Evolutionary conservation across 2,113 vertebrate species (phyloP).

Genomic region (Budorcas taxicolor): DNA sequence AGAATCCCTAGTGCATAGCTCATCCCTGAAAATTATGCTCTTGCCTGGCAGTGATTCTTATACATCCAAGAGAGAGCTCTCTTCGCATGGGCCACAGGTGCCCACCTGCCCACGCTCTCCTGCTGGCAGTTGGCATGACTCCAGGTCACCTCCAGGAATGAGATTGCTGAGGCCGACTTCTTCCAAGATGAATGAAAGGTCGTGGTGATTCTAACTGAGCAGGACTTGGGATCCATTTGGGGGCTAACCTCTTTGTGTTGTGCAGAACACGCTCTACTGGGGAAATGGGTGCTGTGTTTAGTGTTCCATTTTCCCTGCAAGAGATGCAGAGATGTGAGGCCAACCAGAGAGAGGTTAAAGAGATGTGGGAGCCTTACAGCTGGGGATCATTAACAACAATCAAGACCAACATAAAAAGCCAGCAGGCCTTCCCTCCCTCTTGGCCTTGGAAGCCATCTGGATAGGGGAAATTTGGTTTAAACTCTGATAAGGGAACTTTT

Average conservation of each 20-base stretch:
- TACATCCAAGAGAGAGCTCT: not conserved
- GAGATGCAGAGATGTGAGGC: constrained; percentile 68
- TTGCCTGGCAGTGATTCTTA: not conserved
- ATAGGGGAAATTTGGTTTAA: constrained; percentile 66
- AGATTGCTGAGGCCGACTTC: not conserved
- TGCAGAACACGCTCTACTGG: not conserved
- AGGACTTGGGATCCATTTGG: constrained; percentile 11
- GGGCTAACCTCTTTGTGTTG: constrained; percentile 25
- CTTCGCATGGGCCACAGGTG: not conserved
- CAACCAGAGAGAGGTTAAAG: constrained; percentile 75
- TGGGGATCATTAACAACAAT: constrained; percentile 75
- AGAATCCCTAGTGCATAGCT: not conserved
- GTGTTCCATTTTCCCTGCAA: constrained; percentile 61
- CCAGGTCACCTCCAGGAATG: not conserved
- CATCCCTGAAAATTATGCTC: not conserved
- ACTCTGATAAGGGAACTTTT: constrained; percentile 59
- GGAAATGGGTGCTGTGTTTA: constrained; percentile 64
- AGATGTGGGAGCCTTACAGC: constrained; percentile 69
- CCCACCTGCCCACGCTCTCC: not conserved
- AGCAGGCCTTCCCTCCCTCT: constrained; percentile 69
- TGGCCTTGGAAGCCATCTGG: constrained; percentile 74
- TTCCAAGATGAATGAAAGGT: constrained; percentile 1
- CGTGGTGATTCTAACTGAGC: not conserved
- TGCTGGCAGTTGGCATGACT: not conserved
- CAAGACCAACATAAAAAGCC: constrained; percentile 75